Evolutionary conservation across 2,888 invertebrate species (phyloP).

Genomic region (Drosophila neotestacea): DNA sequence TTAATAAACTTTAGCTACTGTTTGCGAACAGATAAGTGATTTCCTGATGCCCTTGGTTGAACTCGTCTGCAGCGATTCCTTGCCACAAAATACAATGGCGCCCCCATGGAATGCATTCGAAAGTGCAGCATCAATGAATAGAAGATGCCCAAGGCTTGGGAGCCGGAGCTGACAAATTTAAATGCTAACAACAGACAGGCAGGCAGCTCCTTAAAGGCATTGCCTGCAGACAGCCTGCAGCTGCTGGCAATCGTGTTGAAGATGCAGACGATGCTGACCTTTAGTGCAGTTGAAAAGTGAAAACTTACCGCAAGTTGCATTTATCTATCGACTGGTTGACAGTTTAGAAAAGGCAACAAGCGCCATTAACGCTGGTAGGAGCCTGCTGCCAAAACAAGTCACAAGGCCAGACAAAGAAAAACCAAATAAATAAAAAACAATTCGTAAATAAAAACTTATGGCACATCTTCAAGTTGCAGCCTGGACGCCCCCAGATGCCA

Average conservation of each 20-base stretch:
- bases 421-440: slow-evolving; percentile 17
- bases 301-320: slow-evolving; percentile 57
- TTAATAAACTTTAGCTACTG: slow-evolving; percentile 38
- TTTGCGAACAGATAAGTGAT: slow-evolving; percentile 16
- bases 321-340: slow-evolving; percentile 68
- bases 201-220: slow-evolving; percentile 49
- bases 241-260: slow-evolving; percentile 32
- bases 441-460: slow-evolving; percentile 32
- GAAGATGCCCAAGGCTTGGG: slow-evolving; percentile 22
- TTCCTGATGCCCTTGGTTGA: slow-evolving; percentile 29
- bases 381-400: slow-evolving; percentile 44
- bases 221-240: slow-evolving; percentile 31
- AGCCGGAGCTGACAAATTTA: slow-evolving; percentile 54
- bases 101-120: slow-evolving; percentile 51
- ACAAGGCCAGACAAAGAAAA: slow-evolving; percentile 36
- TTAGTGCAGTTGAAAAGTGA: slow-evolving; percentile 72
- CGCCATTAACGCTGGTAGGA: slow-evolving; percentile 38
- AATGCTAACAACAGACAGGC: slow-evolving; percentile 55
- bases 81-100: slow-evolving; percentile 29
- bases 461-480: slow-evolving; percentile 34
- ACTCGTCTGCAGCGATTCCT: slow-evolving; percentile 21
- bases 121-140: slow-evolving; percentile 45
- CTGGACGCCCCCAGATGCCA: slow-evolving; percentile 43
- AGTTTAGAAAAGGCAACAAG: slow-evolving; percentile 73
- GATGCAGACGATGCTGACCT: slow-evolving; percentile 59